These are phyloP conservation scores for Cerastis rubricosa DNA, from an alignment of 2,888 invertebrate species.

Conservation along the genomic window DNA sequence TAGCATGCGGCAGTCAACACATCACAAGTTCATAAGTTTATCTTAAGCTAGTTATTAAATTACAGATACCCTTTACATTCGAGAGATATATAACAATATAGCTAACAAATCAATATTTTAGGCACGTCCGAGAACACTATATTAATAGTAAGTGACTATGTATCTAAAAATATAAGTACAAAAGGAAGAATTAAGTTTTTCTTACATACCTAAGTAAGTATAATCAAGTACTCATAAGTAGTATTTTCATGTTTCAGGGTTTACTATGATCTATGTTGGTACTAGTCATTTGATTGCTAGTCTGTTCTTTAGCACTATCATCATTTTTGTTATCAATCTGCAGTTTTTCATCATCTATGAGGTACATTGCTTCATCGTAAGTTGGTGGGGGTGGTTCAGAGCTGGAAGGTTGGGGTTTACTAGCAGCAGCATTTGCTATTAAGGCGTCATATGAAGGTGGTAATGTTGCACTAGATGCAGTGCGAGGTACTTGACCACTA, in stretches of 20 bases:
- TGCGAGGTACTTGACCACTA: slow-evolving; percentile 88
- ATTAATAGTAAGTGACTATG: slow-evolving; percentile 80
- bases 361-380: slow-evolving; percentile 92
- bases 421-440: slow-evolving; percentile 82
- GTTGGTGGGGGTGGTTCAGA: slow-evolving; percentile 92
- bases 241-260: slow-evolving; percentile 77
- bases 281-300: slow-evolving; percentile 77
- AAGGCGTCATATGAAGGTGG: slow-evolving; percentile 92
- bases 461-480: slow-evolving; percentile 90
- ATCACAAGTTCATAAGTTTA: slow-evolving; percentile 65
- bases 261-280: slow-evolving; percentile 80
- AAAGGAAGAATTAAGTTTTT: slow-evolving; percentile 86
- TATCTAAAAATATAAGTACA: slow-evolving; percentile 85
- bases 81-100: slow-evolving; percentile 77
- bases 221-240: slow-evolving; percentile 71
- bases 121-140: slow-evolving; percentile 88
- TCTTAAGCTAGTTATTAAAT: slow-evolving; percentile 66
- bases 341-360: slow-evolving; percentile 87
- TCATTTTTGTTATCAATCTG: slow-evolving; percentile 77
- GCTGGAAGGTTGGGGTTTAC: slow-evolving; percentile 86
- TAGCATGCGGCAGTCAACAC: slow-evolving; percentile 63
- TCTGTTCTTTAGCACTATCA: slow-evolving; percentile 83
- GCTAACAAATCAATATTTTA: slow-evolving; percentile 85
- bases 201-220: slow-evolving; percentile 79
- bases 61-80: slow-evolving; percentile 70